Evolutionary conservation across 2,888 invertebrate species (phyloP).

Genomic region (Lasioglossum villosulum): DNA sequence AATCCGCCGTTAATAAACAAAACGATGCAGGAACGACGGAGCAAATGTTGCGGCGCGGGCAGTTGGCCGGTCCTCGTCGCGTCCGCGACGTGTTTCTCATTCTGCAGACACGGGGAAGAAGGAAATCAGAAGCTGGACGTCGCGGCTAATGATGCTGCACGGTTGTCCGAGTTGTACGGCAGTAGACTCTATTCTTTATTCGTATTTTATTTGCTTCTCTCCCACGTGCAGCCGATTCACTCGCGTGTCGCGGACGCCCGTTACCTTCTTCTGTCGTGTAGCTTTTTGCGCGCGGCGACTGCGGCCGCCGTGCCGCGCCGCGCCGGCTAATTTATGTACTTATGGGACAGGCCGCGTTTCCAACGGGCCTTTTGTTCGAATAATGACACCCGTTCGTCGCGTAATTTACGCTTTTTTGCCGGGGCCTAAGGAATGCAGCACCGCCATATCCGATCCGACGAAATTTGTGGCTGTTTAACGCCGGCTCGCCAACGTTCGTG

Average conservation of each 20-base stretch:
- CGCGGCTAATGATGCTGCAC: slow-evolving; percentile 63
- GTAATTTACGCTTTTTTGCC: slow-evolving; percentile 49
- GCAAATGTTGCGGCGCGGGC: neutral
- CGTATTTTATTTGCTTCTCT: slow-evolving; percentile 51
- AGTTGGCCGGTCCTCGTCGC: neutral
- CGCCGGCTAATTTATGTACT: slow-evolving; percentile 54
- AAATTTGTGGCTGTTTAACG: slow-evolving; percentile 33
- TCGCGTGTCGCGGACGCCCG: slow-evolving; percentile 52
- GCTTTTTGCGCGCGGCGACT: slow-evolving; percentile 43
- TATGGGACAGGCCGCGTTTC: slow-evolving; percentile 25
- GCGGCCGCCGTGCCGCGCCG: neutral
- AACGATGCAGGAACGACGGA: neutral
- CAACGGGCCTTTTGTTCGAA: slow-evolving; percentile 39
- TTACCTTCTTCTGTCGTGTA: slow-evolving; percentile 49
- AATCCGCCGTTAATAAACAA: neutral
- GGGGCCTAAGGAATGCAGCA: slow-evolving; percentile 23
- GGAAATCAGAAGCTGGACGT: slow-evolving; percentile 55
- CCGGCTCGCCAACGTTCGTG: slow-evolving; percentile 25
- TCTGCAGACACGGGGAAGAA: slow-evolving; percentile 9
- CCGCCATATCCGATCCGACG: slow-evolving; percentile 15
- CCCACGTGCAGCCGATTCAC: slow-evolving; percentile 46
- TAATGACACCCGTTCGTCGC: slow-evolving; percentile 46
- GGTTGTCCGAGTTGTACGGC: slow-evolving; percentile 46
- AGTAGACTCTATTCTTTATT: slow-evolving; percentile 59
- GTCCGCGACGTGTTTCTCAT: neutral